phyloP scores from a whole-genome alignment of 2,888 invertebrate genomes.

The Mimas tiliae region DNA sequence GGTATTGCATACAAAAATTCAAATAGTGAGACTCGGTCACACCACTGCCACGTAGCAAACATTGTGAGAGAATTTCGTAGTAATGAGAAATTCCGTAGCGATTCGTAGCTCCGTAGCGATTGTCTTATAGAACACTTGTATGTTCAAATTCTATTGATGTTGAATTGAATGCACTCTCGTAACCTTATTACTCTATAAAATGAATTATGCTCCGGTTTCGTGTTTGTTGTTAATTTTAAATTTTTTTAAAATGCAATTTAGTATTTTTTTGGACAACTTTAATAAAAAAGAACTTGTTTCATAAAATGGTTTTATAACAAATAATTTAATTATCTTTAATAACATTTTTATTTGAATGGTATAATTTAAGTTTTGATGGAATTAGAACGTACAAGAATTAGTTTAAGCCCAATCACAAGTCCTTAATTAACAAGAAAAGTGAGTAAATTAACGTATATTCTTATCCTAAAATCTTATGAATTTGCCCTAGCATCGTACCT shows the following conservation, averaged over 20 bases:
- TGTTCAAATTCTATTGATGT: slow-evolving; percentile 12
- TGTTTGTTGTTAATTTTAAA: background rate
- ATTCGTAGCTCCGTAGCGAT: background rate
- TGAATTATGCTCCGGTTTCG: background rate
- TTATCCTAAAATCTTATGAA: slow-evolving; percentile 35
- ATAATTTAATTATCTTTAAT: background rate
- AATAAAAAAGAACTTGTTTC: too few species aligned
- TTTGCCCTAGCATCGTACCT: slow-evolving; percentile 27
- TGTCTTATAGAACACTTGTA: background rate
- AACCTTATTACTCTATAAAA: background rate
- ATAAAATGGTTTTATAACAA: background rate
- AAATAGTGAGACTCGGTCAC: background rate
- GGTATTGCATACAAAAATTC: background rate
- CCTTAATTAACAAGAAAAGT: background rate
- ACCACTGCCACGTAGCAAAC: slow-evolving; percentile 17
- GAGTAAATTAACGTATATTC: background rate
- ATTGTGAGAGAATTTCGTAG: slow-evolving; percentile 1
- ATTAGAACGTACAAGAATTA: background rate
- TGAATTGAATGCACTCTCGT: background rate
- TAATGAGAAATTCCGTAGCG: slow-evolving; percentile 4
- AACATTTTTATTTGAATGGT: background rate
- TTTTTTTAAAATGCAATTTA: too few species aligned
- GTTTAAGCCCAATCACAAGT: background rate
- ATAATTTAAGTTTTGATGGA: background rate
- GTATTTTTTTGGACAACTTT: too few species aligned